phyloP scores from a whole-genome alignment of 1,140 invertebrate species.

The Galendromus occidentalis region DNA sequence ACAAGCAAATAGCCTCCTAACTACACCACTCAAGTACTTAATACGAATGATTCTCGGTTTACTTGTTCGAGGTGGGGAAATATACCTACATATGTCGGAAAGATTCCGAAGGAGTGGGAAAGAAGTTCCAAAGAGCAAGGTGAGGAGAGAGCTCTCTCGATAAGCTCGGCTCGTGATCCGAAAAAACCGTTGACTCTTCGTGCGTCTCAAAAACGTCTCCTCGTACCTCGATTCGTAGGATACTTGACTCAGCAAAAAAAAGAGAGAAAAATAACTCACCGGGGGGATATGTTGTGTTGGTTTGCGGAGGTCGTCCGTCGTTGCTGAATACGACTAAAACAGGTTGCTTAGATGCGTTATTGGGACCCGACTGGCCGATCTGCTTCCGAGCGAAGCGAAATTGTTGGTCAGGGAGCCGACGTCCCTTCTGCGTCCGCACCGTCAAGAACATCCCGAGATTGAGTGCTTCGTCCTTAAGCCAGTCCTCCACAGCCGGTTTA shows the following conservation, averaged over 20 bases:
- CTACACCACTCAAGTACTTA: no score
- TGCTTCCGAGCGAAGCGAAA: slow-evolving; percentile 6
- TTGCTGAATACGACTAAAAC: slow-evolving; percentile 30
- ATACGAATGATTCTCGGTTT: no score
- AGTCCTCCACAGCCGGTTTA: slow-evolving; percentile 29
- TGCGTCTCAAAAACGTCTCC: no score
- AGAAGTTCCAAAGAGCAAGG: no score
- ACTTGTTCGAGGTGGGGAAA: no score
- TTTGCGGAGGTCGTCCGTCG: slow-evolving; percentile 20
- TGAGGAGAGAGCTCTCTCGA: no score
- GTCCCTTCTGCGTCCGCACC: slow-evolving; percentile 11
- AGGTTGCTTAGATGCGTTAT: slow-evolving; percentile 28
- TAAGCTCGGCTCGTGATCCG: no score
- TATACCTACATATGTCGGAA: no score
- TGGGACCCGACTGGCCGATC: background rate
- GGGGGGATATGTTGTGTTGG: background rate
- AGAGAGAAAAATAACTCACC: background rate
- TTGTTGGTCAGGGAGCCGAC: background rate
- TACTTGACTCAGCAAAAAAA: background rate
- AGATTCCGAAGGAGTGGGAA: no score
- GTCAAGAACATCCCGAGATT: slow-evolving; percentile 24
- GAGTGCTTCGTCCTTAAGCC: slow-evolving; percentile 27
- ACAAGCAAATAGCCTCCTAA: no score
- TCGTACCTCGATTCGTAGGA: no score
- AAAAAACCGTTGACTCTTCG: no score